Percentiles rank a stretch among this genome's conserved stretches.
Evolutionary conservation across 2,888 invertebrate species (phyloP).

Genomic region (Tenthredo notha): DNA sequence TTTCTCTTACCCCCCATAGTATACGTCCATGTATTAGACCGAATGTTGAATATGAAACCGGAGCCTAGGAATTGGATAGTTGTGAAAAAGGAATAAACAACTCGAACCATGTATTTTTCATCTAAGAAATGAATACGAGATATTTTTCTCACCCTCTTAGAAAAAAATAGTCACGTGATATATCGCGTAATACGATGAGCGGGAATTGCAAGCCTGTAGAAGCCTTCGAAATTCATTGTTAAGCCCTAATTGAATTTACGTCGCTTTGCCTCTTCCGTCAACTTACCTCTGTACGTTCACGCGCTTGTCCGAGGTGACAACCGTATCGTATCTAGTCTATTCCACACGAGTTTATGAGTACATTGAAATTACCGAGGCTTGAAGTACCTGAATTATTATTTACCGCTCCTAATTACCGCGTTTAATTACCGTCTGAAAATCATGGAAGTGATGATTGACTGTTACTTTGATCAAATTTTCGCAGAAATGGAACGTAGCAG

Average conservation of each 20-base stretch:
- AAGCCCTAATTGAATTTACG: slow-evolving; percentile 71
- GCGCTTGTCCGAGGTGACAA: slow-evolving; percentile 27
- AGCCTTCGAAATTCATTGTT: slow-evolving; percentile 67
- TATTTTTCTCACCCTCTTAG: background rate
- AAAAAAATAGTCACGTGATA: background rate
- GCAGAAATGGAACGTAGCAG: slow-evolving; percentile 86
- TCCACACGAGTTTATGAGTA: background rate
- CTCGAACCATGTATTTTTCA: background rate
- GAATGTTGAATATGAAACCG: background rate
- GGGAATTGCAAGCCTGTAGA: slow-evolving; percentile 58
- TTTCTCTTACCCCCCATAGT: background rate
- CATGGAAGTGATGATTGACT: slow-evolving; percentile 90
- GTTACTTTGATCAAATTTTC: slow-evolving; percentile 89
- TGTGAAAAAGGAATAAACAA: background rate
- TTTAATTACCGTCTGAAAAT: background rate
- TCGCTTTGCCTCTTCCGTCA: background rate
- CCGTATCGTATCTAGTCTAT: background rate
- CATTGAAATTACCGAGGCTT: background rate
- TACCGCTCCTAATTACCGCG: background rate
- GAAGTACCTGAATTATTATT: background rate
- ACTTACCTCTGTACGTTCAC: background rate
- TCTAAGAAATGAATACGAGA: background rate
- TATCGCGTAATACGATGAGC: slow-evolving; percentile 41
- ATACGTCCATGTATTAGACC: background rate
- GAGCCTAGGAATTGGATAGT: background rate